Base-by-base conservation (phyloP, 2,888 invertebrate genomes). In the Zygothrica quintamaculata region DNA sequence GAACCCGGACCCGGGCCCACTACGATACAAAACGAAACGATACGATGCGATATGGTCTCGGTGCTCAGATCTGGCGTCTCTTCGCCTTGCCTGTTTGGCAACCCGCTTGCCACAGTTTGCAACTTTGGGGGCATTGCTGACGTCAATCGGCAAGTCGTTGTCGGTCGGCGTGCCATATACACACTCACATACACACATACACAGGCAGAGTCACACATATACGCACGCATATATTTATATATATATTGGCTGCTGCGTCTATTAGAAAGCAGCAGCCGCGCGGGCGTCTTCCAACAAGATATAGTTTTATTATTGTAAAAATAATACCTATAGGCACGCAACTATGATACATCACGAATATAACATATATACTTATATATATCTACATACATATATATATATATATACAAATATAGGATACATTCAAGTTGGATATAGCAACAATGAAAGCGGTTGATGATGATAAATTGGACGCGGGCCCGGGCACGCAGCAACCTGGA, bases 51-150 rank as follows among this genome's bases (percentile, higher is more conserved):
- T 40, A 39, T 29, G 26, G 42, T 34, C n/a, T 26, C 39, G 47
- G 25, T 18, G 5, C 12, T 47, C 42, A 40, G 62, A 26, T 40
- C 52, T 55, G 66, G 33, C 53, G 43, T 65, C 34, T 80, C 53
- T 44, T 65, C 34, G 78, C 53, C 48, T 65, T 34, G 78, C 72
- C 73, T 68, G 70, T 56, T 77, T 84, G 87, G 87, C 80, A 87
- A 50, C 79, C 78, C 80, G 80, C 85, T 78, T 75, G 85, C 66
- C 65, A 66, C 61, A 64, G 85, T 64, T 48, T 46, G 68, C 53
- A 73, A 77, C 88, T 86, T 89, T 89, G 90, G 90, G 89, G 90
- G 90, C 90, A 90, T 87, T 90, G 89, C 89, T 90, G 89, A 89
- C 89, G 89, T 90, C 89, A 89, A 89, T 89, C 52, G 88, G 70